Percentiles rank a stretch among this genome's conserved stretches.
phyloP scores from a whole-genome alignment of 2,888 invertebrate species.

The Muschampia staudingeri region DNA sequence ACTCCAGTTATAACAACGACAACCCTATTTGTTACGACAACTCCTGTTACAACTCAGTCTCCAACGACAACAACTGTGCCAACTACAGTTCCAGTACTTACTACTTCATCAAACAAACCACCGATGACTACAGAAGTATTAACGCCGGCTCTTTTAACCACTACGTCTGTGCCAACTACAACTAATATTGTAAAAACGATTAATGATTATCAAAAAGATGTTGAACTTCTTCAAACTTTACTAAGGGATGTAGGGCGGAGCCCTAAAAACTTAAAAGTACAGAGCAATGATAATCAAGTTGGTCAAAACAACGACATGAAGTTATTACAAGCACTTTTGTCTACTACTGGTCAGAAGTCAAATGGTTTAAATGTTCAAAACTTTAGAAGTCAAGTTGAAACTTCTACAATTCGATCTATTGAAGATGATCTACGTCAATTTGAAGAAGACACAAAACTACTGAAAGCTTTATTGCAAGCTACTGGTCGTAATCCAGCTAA shows the following conservation, averaged over 20 bases:
- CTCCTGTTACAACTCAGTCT: constrained; percentile 34
- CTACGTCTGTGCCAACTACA: constrained; percentile 69
- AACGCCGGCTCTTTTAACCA: constrained; percentile 34
- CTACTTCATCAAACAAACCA: constrained; percentile 66
- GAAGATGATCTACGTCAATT: constrained; percentile 87
- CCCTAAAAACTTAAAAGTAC: constrained; percentile 81
- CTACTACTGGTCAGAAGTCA: constrained; percentile 75
- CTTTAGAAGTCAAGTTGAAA: constrained; percentile 70
- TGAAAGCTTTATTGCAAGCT: constrained; percentile 85
- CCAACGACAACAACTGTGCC: neutral
- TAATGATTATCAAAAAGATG: constrained; percentile 78
- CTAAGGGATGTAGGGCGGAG: constrained; percentile 82
- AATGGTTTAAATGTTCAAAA: constrained; percentile 72
- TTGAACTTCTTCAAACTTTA: constrained; percentile 75
- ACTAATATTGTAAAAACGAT: constrained; percentile 77
- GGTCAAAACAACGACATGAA: constrained; percentile 75
- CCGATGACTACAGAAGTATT: constrained; percentile 59
- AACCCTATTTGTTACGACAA: constrained; percentile 19
- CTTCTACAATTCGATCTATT: constrained; percentile 82
- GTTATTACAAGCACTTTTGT: constrained; percentile 81
- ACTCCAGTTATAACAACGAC: constrained; percentile 69
- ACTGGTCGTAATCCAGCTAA: constrained; percentile 85
- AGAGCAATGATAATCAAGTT: constrained; percentile 69
- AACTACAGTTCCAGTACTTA: constrained; percentile 54
- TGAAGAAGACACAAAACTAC: constrained; percentile 86